phyloP scores from a whole-genome alignment of 2,888 invertebrate species.

The Chrysolina haemoptera region DNA sequence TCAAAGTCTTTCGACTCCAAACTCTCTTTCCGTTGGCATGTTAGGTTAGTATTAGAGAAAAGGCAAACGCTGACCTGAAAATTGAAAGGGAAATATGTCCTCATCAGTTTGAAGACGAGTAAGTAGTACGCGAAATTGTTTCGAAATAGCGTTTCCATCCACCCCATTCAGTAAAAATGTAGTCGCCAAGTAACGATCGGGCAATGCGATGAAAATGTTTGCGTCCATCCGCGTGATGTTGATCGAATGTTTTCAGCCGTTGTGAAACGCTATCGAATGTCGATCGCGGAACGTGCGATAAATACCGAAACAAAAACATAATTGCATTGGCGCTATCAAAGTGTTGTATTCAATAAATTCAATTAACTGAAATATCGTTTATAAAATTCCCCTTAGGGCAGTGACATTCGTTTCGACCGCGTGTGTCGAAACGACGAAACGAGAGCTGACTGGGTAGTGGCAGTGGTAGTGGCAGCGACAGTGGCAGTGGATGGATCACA shows the following conservation, averaged over 20 bases:
- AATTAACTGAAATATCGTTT: slow-evolving; percentile 67
- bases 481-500: slow-evolving; percentile 1
- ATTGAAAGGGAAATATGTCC: too few species aligned
- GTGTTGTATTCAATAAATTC: slow-evolving; percentile 65
- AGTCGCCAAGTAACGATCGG: background rate
- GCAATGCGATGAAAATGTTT: slow-evolving; percentile 48
- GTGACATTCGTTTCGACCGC: slow-evolving; percentile 61
- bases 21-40: too few species aligned
- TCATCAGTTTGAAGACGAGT: background rate
- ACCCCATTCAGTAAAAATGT: background rate
- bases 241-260: background rate
- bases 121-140: background rate
- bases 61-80: too few species aligned
- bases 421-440: slow-evolving; percentile 37
- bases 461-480: slow-evolving; percentile 15
- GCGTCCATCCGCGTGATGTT: slow-evolving; percentile 25
- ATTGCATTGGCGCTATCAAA: slow-evolving; percentile 62
- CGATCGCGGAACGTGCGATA: background rate
- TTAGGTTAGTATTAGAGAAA: too few species aligned
- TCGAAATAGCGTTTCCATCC: background rate
- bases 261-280: background rate
- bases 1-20: too few species aligned
- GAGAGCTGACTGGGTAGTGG: slow-evolving; percentile 6
- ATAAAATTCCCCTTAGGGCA: slow-evolving; percentile 65
- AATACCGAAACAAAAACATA: slow-evolving; percentile 61